Evolutionary conservation across 2,888 invertebrate species (phyloP).

Genomic region (Leptinotarsa tumamoca): DNA sequence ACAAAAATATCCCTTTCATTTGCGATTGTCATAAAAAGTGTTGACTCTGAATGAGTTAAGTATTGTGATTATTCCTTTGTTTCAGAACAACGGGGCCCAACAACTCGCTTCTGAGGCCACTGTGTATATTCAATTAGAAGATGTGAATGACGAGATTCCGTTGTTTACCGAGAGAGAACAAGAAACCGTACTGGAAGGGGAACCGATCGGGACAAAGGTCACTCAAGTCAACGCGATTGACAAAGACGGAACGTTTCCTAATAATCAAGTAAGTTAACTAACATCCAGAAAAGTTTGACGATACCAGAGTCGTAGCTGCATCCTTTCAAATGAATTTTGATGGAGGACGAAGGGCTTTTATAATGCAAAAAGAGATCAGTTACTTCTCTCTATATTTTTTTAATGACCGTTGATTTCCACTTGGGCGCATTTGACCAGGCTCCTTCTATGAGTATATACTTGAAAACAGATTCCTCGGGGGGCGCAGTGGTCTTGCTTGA

Average conservation of each 20-base stretch:
- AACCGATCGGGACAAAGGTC: conserved; percentile 94
- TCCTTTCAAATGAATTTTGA: conserved; percentile 35
- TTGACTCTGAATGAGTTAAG: too few relatives aligned
- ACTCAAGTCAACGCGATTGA: conserved; percentile 97
- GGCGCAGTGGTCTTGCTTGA: too few relatives aligned
- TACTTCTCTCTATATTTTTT: neutral
- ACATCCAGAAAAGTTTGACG: neutral
- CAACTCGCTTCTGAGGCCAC: conserved; percentile 95
- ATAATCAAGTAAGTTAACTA: conserved; percentile 81
- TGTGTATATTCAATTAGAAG: conserved; percentile 92
- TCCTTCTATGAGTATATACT: too few relatives aligned
- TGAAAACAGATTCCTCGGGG: too few relatives aligned
- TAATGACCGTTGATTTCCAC: neutral
- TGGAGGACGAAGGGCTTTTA: conserved; percentile 10
- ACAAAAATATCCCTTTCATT: too few relatives aligned
- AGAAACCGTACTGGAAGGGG: conserved; percentile 94
- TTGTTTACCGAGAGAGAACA: conserved; percentile 95
- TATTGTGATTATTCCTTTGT: conserved; percentile 30
- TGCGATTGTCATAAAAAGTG: too few relatives aligned
- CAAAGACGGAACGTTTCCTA: conserved; percentile 94
- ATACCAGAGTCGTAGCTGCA: neutral
- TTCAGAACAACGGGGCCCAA: conserved; percentile 93
- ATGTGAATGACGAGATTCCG: conserved; percentile 97
- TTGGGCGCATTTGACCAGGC: too few relatives aligned
- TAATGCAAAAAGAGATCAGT: neutral